Percentiles rank a stretch among this genome's conserved stretches.
Evolutionary conservation across 2,888 invertebrate species (phyloP).

Genomic region (Coelopa pilipes): DNA sequence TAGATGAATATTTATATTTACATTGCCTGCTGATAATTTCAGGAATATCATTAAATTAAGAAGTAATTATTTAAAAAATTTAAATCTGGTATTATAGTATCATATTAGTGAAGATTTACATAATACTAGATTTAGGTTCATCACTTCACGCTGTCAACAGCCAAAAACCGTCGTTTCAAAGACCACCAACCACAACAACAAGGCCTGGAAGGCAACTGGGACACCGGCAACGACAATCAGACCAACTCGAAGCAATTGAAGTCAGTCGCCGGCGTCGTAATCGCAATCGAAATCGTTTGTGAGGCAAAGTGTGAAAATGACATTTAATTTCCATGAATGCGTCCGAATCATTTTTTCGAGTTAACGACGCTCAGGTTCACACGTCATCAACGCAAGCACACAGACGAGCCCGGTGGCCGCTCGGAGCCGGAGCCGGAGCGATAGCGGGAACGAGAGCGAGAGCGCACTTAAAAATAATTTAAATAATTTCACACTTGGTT

Average conservation of each 20-base stretch:
- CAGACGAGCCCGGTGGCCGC: neutral
- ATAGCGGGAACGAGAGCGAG: neutral
- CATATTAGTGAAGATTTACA: too few species aligned
- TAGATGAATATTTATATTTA: too few species aligned
- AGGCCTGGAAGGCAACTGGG: too few species aligned
- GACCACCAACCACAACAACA: constrained; percentile 31
- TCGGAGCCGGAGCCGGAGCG: neutral
- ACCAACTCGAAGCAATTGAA: neutral
- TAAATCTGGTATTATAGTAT: too few species aligned
- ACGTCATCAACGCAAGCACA: constrained; percentile 21
- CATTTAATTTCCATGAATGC: constrained; percentile 39
- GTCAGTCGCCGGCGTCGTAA: neutral
- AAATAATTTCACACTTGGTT: constrained; percentile 61
- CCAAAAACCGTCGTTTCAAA: too few species aligned
- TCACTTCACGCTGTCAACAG: neutral
- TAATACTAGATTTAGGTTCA: too few species aligned
- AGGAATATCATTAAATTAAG: too few species aligned
- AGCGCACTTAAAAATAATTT: constrained; percentile 52
- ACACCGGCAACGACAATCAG: constrained; percentile 37
- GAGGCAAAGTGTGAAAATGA: constrained; percentile 38
- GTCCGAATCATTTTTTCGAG: constrained; percentile 16
- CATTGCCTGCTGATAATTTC: too few species aligned
- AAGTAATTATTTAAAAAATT: too few species aligned
- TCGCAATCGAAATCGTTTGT: constrained; percentile 18
- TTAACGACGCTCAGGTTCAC: constrained; percentile 33